Base-by-base conservation (phyloP, 2,113 vertebrate species). In the Hydrochoerus hydrochaeris region DNA sequence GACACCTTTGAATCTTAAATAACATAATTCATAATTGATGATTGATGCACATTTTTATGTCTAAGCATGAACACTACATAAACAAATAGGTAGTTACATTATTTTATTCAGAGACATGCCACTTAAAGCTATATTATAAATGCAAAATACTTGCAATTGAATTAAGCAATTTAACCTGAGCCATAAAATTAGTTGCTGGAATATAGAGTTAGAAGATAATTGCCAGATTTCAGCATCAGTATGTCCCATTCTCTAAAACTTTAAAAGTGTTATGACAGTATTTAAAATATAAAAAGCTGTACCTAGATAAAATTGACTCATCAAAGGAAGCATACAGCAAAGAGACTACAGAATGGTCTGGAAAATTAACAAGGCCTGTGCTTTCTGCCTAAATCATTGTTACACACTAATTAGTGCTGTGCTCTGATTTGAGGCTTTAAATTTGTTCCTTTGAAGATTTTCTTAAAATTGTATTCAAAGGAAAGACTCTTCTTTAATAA, bases 11-110 rank as follows among this genome's bases (percentile, higher is more conserved):
- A 96, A 97, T 35, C 32, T 84, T 98, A 97, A 97, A 88, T 91
- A 95, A 98, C 97, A 98, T 97, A 97, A 98, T 98, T 98, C 97
- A 97, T 98, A 98, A 98, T 98, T 98, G 97, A 98, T 98, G 98
- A 91, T 85, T 97, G 95, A 98, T 98, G 96, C 95, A 95, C 85
- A 67, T 96, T 97, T 95, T 95, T 86, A 96, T 95, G 96, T 97
- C 96, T 94, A 98, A 98, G 95, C 94, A 92, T 98, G 98, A 98
- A 97, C 94, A 88, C 96, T 97, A 97, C 96, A 98, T 94, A 97
- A 96, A 95, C 93, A 97, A 97, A 96, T 93, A 93, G 90, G 94
- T 82, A 97, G 96, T 84, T 97, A 41, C 95, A 95, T 97, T 97
- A 97, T 97, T 98, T 98, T 98, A 97, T 97, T 96, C 93, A 96